Evolutionary conservation across 1,140 invertebrate genomes (phyloP), one percentile per base, ranked within the genome.

Genomic region (Drosophila sp.): DNA sequence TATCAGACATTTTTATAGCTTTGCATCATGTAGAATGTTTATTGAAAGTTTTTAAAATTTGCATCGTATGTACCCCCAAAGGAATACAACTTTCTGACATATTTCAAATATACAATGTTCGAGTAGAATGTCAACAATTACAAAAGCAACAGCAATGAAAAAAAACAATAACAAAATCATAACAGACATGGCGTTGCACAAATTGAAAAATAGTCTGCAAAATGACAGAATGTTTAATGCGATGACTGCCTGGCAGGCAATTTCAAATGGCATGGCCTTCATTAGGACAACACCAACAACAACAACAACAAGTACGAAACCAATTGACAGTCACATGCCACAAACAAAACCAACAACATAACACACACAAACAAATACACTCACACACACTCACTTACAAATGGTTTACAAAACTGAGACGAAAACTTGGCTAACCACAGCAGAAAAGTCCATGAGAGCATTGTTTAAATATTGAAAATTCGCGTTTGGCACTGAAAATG

Each of bases 251-350:
- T 34, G 63, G 18, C 13, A 13, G 36, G 36, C 73, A 80, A 79
- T 84, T 84, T 77, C 50, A 77, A 76, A 70, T 67, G 62, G 36
- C n/a, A 54, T 71, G 63, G 57, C 62, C 57, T 72, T 67, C 46
- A 67, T 72, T 64, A 64, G 61, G 34, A 7, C 29, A 16, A n/a
- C 25, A 80, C 62, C 61, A 80, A 71, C 76, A 62, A n/a, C n/a
- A 64, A 36, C 58, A 80, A 69, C 61, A 80, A 71, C 76, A 62
- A 76, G 65, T 72, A 67, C 70, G 63, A 50, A 59, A 79, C 74
- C 76, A 83, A 83, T 84, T 83, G 76, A 80, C 80, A 84, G 80
- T 84, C 80, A 84, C 72, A 80, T 83, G 80, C 80, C 80, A 80
- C 71, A 83, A 65, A 83, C 72, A 83, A 74, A 62, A 46, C 80